phyloP scores from a whole-genome alignment of 2,888 invertebrate species.

The Cephonodes hylas region DNA sequence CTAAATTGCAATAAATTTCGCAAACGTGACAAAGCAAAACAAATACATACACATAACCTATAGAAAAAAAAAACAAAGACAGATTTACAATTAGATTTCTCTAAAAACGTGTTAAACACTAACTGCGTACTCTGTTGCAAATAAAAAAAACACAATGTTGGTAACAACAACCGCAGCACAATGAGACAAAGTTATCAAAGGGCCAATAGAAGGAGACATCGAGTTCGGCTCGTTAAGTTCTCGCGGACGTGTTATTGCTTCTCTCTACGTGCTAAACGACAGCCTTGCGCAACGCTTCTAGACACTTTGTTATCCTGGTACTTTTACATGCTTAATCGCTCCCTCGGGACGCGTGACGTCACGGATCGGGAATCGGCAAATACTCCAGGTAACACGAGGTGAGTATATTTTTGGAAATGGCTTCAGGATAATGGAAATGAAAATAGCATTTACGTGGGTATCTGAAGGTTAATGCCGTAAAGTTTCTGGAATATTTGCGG shows the following conservation, averaged over 20 bases:
- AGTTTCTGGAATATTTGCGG: background rate
- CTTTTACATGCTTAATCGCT: conserved; percentile 79
- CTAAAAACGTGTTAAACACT: background rate
- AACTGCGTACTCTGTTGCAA: background rate
- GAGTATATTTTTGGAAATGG: background rate
- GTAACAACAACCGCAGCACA: background rate
- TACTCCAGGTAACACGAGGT: conserved; percentile 23
- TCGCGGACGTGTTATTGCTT: conserved; percentile 69
- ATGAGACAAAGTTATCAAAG: background rate
- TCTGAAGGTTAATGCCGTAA: conserved; percentile 2
- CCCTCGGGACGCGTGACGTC: conserved; percentile 54
- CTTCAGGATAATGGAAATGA: conserved; percentile 14
- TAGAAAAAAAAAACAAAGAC: too few relatives aligned
- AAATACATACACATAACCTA: too few relatives aligned
- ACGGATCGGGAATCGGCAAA: conserved; percentile 33
- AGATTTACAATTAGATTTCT: too few relatives aligned
- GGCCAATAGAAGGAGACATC: conserved; percentile 25
- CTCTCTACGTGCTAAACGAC: conserved; percentile 76
- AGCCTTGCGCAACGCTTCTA: conserved; percentile 58
- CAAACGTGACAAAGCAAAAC: too few relatives aligned
- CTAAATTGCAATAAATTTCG: too few relatives aligned
- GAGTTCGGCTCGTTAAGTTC: conserved; percentile 64
- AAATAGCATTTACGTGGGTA: conserved; percentile 23
- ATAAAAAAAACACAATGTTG: background rate
- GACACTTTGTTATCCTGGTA: conserved; percentile 75